Evolutionary conservation across 2,113 vertebrate species (phyloP).

Genomic region (Hippocampus abdominalis): DNA sequence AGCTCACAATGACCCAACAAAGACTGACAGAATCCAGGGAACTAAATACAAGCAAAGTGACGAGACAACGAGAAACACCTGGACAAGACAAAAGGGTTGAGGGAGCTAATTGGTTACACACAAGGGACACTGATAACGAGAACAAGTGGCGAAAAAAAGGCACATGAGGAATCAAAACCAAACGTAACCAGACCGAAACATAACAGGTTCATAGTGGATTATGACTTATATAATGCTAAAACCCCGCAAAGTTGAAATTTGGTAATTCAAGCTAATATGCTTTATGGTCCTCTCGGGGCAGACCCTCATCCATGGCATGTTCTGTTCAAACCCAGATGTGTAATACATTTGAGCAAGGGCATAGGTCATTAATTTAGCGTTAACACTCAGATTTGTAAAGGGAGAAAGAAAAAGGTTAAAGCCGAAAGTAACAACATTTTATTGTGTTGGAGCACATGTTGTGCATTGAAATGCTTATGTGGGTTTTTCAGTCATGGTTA

Average conservation of each 20-base stretch:
- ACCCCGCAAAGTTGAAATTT: constrained; percentile 78
- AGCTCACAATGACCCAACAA: too few relatives aligned
- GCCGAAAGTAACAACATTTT: constrained; percentile 59
- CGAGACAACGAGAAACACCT: too few relatives aligned
- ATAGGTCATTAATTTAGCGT: constrained; percentile 74
- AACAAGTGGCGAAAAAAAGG: too few relatives aligned
- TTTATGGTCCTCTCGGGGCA: constrained; percentile 80
- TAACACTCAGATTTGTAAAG: constrained; percentile 70
- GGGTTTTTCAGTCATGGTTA: constrained; percentile 47
- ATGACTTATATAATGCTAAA: constrained; percentile 85
- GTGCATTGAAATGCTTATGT: constrained; percentile 38
- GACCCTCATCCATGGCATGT: constrained; percentile 77
- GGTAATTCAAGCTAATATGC: constrained; percentile 81
- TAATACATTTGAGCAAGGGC: constrained; percentile 80
- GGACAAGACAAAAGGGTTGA: too few relatives aligned
- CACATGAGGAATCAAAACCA: too few relatives aligned
- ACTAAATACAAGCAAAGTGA: too few relatives aligned
- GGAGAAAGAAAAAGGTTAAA: constrained; percentile 49
- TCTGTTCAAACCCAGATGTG: constrained; percentile 79
- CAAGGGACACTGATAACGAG: too few relatives aligned
- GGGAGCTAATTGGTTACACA: too few relatives aligned
- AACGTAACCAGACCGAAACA: too few relatives aligned
- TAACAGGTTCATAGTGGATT: constrained; percentile 73
- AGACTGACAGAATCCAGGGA: too few relatives aligned
- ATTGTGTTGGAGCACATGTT: constrained; percentile 56